Percentiles rank a stretch among this genome's conserved stretches.
These are phyloP conservation scores for Eupithecia insigniata DNA, from an alignment of 2,888 invertebrate genomes.

Conservation along the genomic window DNA sequence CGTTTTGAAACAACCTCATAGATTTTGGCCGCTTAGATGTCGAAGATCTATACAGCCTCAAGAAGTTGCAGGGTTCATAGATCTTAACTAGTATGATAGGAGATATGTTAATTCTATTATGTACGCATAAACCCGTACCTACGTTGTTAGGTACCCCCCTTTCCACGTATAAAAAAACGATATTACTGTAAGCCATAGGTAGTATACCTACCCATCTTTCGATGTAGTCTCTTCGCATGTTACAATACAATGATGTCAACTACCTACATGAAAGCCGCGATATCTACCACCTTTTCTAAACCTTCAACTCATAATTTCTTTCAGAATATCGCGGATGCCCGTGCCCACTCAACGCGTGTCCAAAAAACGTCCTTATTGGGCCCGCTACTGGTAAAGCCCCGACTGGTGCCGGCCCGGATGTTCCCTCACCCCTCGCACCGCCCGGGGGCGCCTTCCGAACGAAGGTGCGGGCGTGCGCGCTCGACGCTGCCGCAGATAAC, in stretches of 20 bases:
- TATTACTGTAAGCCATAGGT: not conserved
- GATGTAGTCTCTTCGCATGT: not conserved
- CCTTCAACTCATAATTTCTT: slow-evolving; percentile 39
- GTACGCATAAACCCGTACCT: not conserved
- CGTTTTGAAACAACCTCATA: not conserved
- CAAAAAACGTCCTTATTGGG: slow-evolving; percentile 99
- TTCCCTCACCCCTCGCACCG: slow-evolving; percentile 70
- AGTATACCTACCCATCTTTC: not conserved
- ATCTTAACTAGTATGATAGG: not conserved
- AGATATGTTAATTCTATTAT: not conserved
- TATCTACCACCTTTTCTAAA: not conserved
- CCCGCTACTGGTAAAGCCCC: slow-evolving; percentile 98
- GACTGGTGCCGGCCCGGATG: slow-evolving; percentile 86
- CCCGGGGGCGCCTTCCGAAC: slow-evolving; percentile 81
- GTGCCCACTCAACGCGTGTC: slow-evolving; percentile 96
- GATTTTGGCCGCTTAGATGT: not conserved
- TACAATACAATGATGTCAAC: not conserved
- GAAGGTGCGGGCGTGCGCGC: slow-evolving; percentile 80
- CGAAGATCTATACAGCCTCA: not conserved
- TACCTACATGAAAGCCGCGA: not conserved
- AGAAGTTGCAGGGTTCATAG: not conserved
- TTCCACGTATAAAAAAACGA: too few relatives aligned
- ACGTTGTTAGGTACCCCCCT: not conserved
- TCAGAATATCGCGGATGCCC: slow-evolving; percentile 88
- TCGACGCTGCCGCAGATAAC: slow-evolving; percentile 70